A percentile compares a stretch with the other conserved stretches of the same genome.
Evolutionary conservation across 2,113 vertebrate species (phyloP).

Genomic region (Rhinogobius similis): DNA sequence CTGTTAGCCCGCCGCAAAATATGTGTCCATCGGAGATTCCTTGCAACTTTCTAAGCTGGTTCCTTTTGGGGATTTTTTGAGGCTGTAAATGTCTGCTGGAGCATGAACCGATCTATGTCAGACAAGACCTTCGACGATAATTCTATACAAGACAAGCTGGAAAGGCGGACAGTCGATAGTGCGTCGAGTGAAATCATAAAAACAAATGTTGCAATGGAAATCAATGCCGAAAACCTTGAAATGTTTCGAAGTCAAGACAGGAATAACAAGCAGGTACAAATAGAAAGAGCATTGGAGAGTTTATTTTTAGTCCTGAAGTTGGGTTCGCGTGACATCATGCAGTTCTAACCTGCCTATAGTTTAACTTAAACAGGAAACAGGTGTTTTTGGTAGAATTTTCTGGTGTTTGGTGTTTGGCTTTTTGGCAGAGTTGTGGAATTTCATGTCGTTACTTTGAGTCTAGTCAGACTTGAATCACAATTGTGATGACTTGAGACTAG

Average conservation of each 20-base stretch:
- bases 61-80: slow-evolving; percentile 22
- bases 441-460: too few species aligned
- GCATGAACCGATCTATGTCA: background rate
- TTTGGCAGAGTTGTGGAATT: too few species aligned
- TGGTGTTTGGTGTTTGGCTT: too few species aligned
- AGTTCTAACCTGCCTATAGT: too few species aligned
- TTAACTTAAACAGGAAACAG: too few species aligned
- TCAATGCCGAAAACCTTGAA: slow-evolving; percentile 47
- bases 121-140: background rate
- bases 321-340: too few species aligned
- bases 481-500: too few species aligned
- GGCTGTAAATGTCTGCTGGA: background rate
- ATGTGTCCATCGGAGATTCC: background rate
- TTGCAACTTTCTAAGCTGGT: slow-evolving; percentile 7
- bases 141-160: slow-evolving; percentile 2
- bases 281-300: background rate
- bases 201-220: slow-evolving; percentile 34
- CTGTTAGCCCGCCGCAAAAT: slow-evolving; percentile 39
- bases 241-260: slow-evolving; percentile 31
- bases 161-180: slow-evolving; percentile 17
- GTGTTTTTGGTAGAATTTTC: too few species aligned
- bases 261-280: slow-evolving; percentile 46
- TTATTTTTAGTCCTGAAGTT: background rate
- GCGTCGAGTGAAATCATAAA: slow-evolving; percentile 21
- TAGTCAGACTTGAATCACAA: too few species aligned